phyloP scores from a whole-genome alignment of 2,888 invertebrate genomes.

The Cecidostiba fungosa region DNA sequence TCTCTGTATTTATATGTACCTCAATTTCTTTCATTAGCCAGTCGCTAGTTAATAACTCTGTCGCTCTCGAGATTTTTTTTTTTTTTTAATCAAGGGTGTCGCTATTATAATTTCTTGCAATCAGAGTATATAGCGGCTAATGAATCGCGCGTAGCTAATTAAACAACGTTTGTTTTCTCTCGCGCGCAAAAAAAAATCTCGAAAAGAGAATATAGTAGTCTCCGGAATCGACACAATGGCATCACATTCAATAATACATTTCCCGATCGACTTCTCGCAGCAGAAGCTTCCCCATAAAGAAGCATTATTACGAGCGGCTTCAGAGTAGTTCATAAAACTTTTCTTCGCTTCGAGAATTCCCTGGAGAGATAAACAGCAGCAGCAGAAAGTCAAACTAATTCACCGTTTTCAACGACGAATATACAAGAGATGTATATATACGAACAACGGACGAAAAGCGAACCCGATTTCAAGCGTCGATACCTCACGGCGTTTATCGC shows the following conservation, averaged over 20 bases:
- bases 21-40: no score
- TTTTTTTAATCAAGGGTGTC: no score
- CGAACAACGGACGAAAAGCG: background rate
- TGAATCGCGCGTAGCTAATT: background rate
- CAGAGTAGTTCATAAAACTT: constrained; percentile 1
- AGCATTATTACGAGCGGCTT: background rate
- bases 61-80: background rate
- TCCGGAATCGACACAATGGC: background rate
- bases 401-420: background rate
- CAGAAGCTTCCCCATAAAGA: background rate
- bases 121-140: background rate
- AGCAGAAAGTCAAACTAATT: background rate
- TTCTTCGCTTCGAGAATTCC: background rate
- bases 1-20: no score
- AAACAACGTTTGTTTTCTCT: background rate
- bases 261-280: background rate
- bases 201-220: background rate
- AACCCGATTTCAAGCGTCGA: constrained; percentile 20
- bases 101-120: no score
- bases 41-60: no score
- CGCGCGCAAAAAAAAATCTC: background rate
- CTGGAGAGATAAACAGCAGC: background rate
- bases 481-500: constrained; percentile 2
- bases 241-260: constrained; percentile 11
- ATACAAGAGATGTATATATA: background rate